Conservation (phyloP, 2,888 invertebrate species). For the Polymixis lichenea region DNA sequence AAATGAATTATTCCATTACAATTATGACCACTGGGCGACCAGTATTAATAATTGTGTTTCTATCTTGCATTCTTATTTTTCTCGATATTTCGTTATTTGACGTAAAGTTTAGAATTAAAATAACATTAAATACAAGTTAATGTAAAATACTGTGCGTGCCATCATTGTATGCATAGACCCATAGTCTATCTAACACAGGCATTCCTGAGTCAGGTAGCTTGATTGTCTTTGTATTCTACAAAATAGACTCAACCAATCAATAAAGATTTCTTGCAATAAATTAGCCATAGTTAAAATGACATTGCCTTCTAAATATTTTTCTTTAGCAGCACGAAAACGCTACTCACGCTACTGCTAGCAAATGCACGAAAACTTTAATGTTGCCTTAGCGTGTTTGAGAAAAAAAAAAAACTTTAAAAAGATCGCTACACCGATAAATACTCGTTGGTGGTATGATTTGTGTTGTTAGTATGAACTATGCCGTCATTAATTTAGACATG, state of each 20-base stretch:
- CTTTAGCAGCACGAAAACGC: constrained; percentile 76
- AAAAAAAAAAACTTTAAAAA: constrained; percentile 75
- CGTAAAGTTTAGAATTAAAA: no score
- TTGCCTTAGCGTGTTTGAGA: constrained; percentile 78
- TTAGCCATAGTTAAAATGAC: constrained; percentile 52
- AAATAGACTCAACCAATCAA: constrained; percentile 17
- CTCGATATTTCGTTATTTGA: no score
- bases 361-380: constrained; percentile 81
- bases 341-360: constrained; percentile 69
- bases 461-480: constrained; percentile 55
- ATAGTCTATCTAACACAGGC: no score
- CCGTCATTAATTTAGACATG: constrained; percentile 56
- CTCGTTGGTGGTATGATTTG: constrained; percentile 72
- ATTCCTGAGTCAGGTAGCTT: no score
- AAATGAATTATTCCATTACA: no score
- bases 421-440: constrained; percentile 72
- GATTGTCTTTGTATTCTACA: constrained; percentile 9
- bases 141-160: background rate
- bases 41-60: no score
- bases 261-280: constrained; percentile 38
- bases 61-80: no score
- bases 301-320: constrained; percentile 44
- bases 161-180: background rate
- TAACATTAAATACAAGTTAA: no score
- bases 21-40: no score